A percentile compares a stretch with the other conserved stretches of the same genome.
phyloP scores from a whole-genome alignment of 2,888 invertebrate species.

The Parnassius glacialis region DNA sequence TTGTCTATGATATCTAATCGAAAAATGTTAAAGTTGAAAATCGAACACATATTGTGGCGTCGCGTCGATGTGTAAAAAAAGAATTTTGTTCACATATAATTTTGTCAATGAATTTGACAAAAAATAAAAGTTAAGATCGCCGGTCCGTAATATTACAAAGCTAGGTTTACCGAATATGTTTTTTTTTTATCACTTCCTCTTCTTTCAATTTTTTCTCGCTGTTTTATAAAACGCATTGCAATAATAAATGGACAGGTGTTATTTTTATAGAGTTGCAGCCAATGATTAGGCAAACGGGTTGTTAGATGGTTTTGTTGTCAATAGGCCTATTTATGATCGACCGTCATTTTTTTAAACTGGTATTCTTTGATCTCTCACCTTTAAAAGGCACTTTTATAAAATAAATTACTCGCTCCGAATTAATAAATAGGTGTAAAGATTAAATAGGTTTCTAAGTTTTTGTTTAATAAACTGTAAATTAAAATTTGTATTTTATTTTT shows the following conservation, averaged over 20 bases:
- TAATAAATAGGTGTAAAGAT: slow-evolving; percentile 1
- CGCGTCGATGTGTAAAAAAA: slow-evolving; percentile 26
- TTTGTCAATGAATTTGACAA: slow-evolving; percentile 63
- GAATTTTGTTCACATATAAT: slow-evolving; percentile 33
- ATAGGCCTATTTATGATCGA: slow-evolving; percentile 46
- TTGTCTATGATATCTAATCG: slow-evolving; percentile 28
- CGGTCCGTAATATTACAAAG: slow-evolving; percentile 55
- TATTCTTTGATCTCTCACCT: slow-evolving; percentile 16
- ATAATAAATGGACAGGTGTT: slow-evolving; percentile 74
- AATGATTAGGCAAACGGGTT: slow-evolving; percentile 68
- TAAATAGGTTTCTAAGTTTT: background rate
- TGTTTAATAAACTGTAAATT: no score
- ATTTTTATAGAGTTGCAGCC: slow-evolving; percentile 54
- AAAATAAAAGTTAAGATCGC: slow-evolving; percentile 50
- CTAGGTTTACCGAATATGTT: slow-evolving; percentile 51
- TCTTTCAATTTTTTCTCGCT: slow-evolving; percentile 46
- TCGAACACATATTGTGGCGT: slow-evolving; percentile 36
- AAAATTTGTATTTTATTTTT: no score
- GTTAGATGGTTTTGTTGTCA: slow-evolving; percentile 51
- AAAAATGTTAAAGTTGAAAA: slow-evolving; percentile 42
- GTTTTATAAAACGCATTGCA: slow-evolving; percentile 52
- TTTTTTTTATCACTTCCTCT: slow-evolving; percentile 69
- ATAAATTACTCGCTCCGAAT: slow-evolving; percentile 5
- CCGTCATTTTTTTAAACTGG: slow-evolving; percentile 44
- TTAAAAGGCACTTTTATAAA: slow-evolving; percentile 4